Percentiles rank a stretch among this genome's conserved stretches.
Conservation (phyloP, 1,140 invertebrate genomes). For the Megalonaias nervosa region DNA sequence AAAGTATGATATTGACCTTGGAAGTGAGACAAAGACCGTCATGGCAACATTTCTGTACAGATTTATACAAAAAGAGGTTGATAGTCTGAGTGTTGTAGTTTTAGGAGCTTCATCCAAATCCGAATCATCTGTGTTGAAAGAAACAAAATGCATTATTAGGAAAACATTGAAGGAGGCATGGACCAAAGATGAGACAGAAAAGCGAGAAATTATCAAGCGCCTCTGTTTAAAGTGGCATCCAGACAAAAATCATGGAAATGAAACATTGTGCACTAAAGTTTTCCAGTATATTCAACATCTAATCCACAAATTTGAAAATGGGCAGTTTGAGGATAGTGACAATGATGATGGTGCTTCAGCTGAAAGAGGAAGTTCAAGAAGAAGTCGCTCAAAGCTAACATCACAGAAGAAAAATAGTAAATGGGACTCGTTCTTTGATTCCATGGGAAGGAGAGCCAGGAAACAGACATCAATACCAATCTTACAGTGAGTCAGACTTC, state of each 20-base stretch:
- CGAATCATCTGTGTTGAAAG: slow-evolving; percentile 6
- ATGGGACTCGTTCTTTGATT: neutral
- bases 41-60: slow-evolving; percentile 46
- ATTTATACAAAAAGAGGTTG: slow-evolving; percentile 35
- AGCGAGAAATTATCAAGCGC: slow-evolving; percentile 58
- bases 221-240: too few relatives aligned
- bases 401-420: slow-evolving; percentile 3
- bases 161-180: slow-evolving; percentile 45
- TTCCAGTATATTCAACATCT: too few relatives aligned
- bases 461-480: neutral
- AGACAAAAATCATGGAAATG: too few relatives aligned
- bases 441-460: neutral
- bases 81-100: neutral
- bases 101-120: neutral
- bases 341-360: slow-evolving; percentile 22
- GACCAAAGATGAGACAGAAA: slow-evolving; percentile 41
- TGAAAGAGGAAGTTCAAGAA: slow-evolving; percentile 5
- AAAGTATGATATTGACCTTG: slow-evolving; percentile 47
- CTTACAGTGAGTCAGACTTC: neutral
- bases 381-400: too few relatives aligned
- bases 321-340: slow-evolving; percentile 3
- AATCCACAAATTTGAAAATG: too few relatives aligned
- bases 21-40: slow-evolving; percentile 35
- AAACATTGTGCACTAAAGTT: too few relatives aligned
- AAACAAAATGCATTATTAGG: slow-evolving; percentile 38